Evolutionary conservation across 2,888 invertebrate species (phyloP), one percentile per base, ranked within the genome.

Genomic region (Acleris sparsana): DNA sequence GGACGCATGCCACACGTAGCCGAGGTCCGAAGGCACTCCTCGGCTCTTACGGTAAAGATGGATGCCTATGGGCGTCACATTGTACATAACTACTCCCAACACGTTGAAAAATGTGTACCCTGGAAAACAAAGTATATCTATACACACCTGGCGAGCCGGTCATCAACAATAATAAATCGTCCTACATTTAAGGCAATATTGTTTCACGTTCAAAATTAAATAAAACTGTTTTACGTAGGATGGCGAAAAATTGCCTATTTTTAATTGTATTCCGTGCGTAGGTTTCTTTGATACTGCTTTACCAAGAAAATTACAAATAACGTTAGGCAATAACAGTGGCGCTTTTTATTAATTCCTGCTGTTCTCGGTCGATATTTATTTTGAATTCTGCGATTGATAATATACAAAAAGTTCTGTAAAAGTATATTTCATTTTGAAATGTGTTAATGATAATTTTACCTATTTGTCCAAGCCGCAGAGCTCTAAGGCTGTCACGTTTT

Each of bases 21-120:
- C 87, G 48, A 88, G 73, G 48, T 79, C 70, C 44, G 85, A 73
- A 2, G 82, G 76, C 16, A 71, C 65, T n/a, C 82, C 84, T 44
- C 78, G 77, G 22, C 77, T 69, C 66, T 70, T 76, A 44, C 77
- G 74, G 74, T 85, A 89, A 7, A 80, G 25, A 63, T 83, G 79
- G 25, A 87, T 67, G 1, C 73, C 76, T 39, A 89, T 75, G 17
- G 90, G 88, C 22, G 88, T 88, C 63, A 87, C 68, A 69, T 80
- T 83, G 68, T 84, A 89, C 44, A 88, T 71, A 77, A 80, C 79
- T 7, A 87, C 78, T 1, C 88, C 89, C 46, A 85, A 62, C 16
- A 83, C 77, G 64, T 88, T 89, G 82, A 83, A 85, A 65, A 86
- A 82, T 6, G 84, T 80, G 66, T 89, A 89, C 74, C 84, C 89